Conservation (phyloP, 2,888 invertebrate species). For the Drosophila neotestacea region DNA sequence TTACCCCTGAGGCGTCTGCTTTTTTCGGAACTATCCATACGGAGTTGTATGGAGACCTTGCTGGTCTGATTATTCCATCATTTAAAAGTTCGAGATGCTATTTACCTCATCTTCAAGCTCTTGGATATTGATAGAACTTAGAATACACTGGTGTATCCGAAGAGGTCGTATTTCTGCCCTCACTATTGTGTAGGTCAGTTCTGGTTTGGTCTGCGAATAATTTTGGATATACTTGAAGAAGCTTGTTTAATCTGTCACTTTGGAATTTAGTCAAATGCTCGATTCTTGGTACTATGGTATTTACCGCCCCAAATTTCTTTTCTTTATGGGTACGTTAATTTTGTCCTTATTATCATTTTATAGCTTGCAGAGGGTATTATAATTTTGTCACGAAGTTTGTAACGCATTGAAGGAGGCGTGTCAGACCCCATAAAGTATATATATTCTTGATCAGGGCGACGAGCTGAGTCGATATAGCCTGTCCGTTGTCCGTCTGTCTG, state of each 20-base stretch:
- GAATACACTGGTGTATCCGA: not conserved
- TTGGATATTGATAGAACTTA: slow-evolving; percentile 6
- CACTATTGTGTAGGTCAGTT: slow-evolving; percentile 30
- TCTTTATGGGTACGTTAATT: slow-evolving; percentile 1
- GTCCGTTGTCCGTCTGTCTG: no score
- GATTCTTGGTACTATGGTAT: not conserved
- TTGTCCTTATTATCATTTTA: not conserved
- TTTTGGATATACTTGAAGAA: slow-evolving; percentile 10
- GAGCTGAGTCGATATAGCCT: no score
- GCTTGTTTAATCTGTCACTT: no score
- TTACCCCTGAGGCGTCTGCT: no score
- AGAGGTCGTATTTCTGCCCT: slow-evolving; percentile 16
- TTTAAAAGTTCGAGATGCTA: not conserved
- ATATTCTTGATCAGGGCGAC: no score
- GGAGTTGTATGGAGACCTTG: no score
- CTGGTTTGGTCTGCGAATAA: slow-evolving; percentile 38
- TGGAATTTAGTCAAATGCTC: not conserved
- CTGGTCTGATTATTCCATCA: no score
- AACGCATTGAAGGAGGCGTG: no score
- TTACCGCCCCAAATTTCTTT: not conserved
- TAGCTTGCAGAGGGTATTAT: no score
- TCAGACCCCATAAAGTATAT: no score
- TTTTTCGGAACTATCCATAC: no score
- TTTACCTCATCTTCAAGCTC: slow-evolving; percentile 23
- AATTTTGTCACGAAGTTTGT: no score